Conservation (phyloP, 1,140 invertebrate genomes). For the Zaprionus nigranus region DNA sequence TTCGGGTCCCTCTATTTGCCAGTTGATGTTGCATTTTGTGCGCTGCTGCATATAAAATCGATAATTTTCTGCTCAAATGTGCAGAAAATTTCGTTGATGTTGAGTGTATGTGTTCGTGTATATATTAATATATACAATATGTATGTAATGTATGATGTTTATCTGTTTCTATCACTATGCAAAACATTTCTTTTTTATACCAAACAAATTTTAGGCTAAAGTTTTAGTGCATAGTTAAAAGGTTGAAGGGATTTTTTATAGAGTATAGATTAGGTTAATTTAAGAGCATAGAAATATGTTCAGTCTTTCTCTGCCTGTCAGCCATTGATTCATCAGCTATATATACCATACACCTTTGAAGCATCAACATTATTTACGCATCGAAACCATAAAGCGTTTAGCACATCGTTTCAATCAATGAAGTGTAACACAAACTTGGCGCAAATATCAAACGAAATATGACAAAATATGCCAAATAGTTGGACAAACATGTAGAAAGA, state of each 20-base stretch:
- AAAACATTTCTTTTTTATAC: conserved; percentile 8
- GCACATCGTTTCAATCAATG: conserved; percentile 23
- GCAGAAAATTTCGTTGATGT: conserved; percentile 78
- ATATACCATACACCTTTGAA: background rate
- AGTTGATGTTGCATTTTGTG: conserved; percentile 67
- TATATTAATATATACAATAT: conserved; percentile 34
- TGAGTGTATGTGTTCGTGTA: conserved; percentile 21
- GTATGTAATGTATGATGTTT: background rate
- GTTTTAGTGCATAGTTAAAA: background rate
- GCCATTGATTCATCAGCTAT: background rate
- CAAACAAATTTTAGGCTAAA: background rate
- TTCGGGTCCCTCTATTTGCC: conserved; percentile 60
- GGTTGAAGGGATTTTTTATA: background rate
- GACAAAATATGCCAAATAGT: conserved; percentile 12
- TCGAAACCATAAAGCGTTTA: conserved; percentile 28
- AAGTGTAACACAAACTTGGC: conserved; percentile 39
- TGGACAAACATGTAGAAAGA: background rate
- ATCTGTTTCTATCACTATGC: background rate
- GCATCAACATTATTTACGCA: conserved; percentile 10
- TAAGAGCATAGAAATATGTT: too few relatives aligned
- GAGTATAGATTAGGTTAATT: background rate
- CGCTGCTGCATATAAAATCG: conserved; percentile 73
- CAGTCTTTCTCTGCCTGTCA: too few relatives aligned
- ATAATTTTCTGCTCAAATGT: conserved; percentile 83
- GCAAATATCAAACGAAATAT: conserved; percentile 49